Evolutionary conservation across 2,113 vertebrate genomes (phyloP).

Genomic region (Psittacula cyanocephala): DNA sequence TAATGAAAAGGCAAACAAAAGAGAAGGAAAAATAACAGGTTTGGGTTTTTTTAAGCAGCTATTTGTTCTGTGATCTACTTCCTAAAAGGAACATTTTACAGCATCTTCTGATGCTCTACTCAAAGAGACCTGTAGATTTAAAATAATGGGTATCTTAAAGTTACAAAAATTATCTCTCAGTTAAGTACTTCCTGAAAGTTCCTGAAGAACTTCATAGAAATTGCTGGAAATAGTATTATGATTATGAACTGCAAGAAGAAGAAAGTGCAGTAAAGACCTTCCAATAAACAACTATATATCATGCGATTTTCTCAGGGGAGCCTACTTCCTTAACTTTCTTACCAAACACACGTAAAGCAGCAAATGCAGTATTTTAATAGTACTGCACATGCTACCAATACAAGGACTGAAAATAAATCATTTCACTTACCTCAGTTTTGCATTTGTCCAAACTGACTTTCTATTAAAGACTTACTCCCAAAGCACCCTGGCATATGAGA

Average conservation of each 20-base stretch:
- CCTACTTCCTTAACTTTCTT: not conserved
- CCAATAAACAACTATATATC: not conserved
- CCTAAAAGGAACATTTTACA: not conserved
- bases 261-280: not conserved
- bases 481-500: not conserved
- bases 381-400: not conserved
- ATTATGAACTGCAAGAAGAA: not conserved
- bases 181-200: not conserved
- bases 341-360: not conserved
- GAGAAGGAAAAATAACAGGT: not conserved
- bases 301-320: not conserved
- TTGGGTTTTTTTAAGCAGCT: not conserved
- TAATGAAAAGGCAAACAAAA: conserved; percentile 21
- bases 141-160: not conserved
- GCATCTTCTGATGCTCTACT: not conserved
- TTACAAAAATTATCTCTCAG: not conserved
- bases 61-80: not conserved
- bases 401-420: not conserved
- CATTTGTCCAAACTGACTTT: not conserved
- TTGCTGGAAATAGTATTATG: not conserved
- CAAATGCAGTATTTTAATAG: not conserved
- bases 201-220: not conserved
- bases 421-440: not conserved
- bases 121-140: not conserved
- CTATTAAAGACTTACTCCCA: not conserved